Evolutionary conservation across 2,888 invertebrate species (phyloP), one percentile per base, ranked within the genome.

Genomic region (Masnerella sp.): DNA sequence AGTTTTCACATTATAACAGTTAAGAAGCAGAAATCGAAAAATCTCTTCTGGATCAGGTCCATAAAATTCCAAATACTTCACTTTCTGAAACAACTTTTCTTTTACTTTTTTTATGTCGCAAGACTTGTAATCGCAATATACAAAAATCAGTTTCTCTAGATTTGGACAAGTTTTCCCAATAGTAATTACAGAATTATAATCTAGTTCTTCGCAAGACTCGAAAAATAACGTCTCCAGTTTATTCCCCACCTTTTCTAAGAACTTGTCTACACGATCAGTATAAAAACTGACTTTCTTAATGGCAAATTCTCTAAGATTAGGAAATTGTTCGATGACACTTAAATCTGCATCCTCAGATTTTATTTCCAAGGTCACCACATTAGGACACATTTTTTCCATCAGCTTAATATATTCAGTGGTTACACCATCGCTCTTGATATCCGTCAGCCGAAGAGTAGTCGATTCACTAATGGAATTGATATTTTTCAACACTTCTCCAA

Each of bases 81-180:
- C 11, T 1, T 22, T n/a, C 3, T 8, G 1, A 2, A 40, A 18
- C 2, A 18, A 1, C 4, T 11, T 9, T 18, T 12, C 18, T 7
- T 17, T 17, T 2, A 7, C 3, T 18, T 5, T 3, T 4, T 12
- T 2, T 7, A 17, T 9, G 5, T 18, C 9, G 18, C 8, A 17
- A 18, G 2, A 7, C 8, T 2, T 14, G 15, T 17, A 34, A 34
- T 7, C 8, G 11, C 54, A 54, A 2, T 11, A 12, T n/a, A 42
- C 40, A 18, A 54, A 8, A 2, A 28, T 40, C 1, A 54, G 14
- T 28, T 9, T 54, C 12, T 30, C 5, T 0, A 54, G 28, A 18
- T 54, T 42, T 11, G 54, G 54, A 42, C 54, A 54, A 5, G 8
- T n/a, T 12, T 15, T 15, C 7, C 17, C 18, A 4, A 54, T 54